Evolutionary conservation across 1,140 invertebrate species (phyloP).

Genomic region (Myzus persicae): DNA sequence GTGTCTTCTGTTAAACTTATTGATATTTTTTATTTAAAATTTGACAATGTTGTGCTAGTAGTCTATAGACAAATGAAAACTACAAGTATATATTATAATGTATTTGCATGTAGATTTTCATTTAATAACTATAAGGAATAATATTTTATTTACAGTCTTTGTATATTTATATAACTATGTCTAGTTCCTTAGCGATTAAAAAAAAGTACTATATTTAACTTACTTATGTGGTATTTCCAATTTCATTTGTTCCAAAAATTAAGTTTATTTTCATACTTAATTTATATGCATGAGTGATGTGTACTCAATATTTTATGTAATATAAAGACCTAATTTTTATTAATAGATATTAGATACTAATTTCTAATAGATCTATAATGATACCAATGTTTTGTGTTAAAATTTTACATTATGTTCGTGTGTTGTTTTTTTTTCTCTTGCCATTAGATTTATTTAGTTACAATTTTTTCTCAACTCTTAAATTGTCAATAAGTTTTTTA

Average conservation of each 20-base stretch:
- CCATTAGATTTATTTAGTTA: slow-evolving; percentile 26
- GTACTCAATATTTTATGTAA: neutral
- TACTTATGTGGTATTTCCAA: neutral
- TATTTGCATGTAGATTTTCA: neutral
- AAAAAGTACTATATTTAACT: neutral
- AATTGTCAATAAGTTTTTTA: neutral
- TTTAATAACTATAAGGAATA: neutral
- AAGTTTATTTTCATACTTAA: slow-evolving; percentile 19
- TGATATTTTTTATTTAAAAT: slow-evolving; percentile 29
- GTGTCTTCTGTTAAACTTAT: neutral
- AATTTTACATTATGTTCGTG: neutral
- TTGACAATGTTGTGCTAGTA: slow-evolving; percentile 20
- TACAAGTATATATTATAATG: neutral
- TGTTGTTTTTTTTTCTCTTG: slow-evolving; percentile 22
- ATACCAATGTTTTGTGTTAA: neutral
- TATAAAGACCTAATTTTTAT: neutral
- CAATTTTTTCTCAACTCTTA: slow-evolving; percentile 5
- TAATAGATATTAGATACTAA: neutral
- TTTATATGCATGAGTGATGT: neutral
- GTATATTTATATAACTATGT: neutral
- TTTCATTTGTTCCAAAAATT: slow-evolving; percentile 32
- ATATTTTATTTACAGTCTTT: neutral
- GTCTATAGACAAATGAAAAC: neutral
- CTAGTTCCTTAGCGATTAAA: slow-evolving; percentile 21
- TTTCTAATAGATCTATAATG: too few species aligned